Base-by-base conservation (phyloP, 2,888 invertebrate genomes). In the Strigamia crassipes region DNA sequence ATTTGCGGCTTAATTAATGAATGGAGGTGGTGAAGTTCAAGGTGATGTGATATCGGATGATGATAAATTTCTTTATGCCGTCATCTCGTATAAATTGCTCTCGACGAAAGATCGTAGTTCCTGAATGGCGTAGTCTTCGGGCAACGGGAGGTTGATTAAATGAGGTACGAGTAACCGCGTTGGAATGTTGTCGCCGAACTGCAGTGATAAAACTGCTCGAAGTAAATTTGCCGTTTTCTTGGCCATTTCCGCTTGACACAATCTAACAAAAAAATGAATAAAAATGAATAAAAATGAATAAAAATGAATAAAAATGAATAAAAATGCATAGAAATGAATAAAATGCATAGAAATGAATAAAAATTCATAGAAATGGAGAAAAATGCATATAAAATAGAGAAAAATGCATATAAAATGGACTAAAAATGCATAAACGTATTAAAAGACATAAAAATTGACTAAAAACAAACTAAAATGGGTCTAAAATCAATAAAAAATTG, bases 161-260 rank as follows among this genome's bases (percentile, higher is more conserved):
- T 90, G 87, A 61, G 90, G 88, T 0, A 90, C 88, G 73, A 91
- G 86, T 15, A 89, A 85, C 23, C 85, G 84, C 13, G 86, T 85
- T 34, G 86, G 85, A 27, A 84, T 87, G 5, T 87, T 85, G 81
- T 88, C 87, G 21, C 88, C 83, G 9, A 84, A 73, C 78, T 84
- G 83, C 42, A 84, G 83, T 10, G 83, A 83, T n/a, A 90, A 84
- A 73, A 90, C 86, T 82, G 89, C 89, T 80, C 89, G 86, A 66
- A 90, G 87, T 41, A 91, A 86, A 83, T 90, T 89, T 8, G 90
- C 87, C 18, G 89, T 89, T 82, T 89, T 88, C 85, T 91, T 90
- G 0, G 91, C 90, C 86, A 91, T 91, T 87, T 91, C 91, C 8
- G 90, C 89, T 86, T 91, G 90, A 84, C 91, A 91, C 79, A 91